Evolutionary conservation across 2,113 vertebrate genomes (phyloP).

Genomic region (Amblyornis subalaris): DNA sequence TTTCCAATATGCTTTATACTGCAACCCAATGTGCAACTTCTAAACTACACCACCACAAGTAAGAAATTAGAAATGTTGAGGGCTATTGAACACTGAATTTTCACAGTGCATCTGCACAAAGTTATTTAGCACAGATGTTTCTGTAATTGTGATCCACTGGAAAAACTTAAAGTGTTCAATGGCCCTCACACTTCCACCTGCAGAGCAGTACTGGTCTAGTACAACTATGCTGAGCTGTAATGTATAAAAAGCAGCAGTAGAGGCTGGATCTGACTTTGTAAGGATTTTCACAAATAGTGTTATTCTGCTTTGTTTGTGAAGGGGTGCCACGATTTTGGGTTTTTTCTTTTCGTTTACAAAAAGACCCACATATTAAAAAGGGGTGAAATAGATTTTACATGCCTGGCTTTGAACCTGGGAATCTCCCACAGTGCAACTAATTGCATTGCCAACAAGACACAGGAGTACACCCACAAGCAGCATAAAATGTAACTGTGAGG

Average conservation of each 20-base stretch:
- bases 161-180: slow-evolving; percentile 55
- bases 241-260: not conserved
- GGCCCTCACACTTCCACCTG: slow-evolving; percentile 38
- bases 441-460: slow-evolving; percentile 69
- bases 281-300: slow-evolving; percentile 15
- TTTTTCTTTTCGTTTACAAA: slow-evolving; percentile 50
- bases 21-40: slow-evolving; percentile 51
- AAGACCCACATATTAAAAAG: slow-evolving; percentile 58
- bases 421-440: slow-evolving; percentile 74
- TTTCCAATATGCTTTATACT: slow-evolving; percentile 57
- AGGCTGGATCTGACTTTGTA: not conserved
- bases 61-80: slow-evolving; percentile 70
- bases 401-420: slow-evolving; percentile 72
- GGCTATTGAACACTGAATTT: slow-evolving; percentile 59
- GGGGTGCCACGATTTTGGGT: not conserved
- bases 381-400: slow-evolving; percentile 63
- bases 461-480: slow-evolving; percentile 65
- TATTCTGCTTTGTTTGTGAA: slow-evolving; percentile 43
- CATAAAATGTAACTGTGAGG: slow-evolving; percentile 56
- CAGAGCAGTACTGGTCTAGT: not conserved
- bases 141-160: slow-evolving; percentile 45
- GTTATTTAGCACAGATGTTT: slow-evolving; percentile 43
- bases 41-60: slow-evolving; percentile 57
- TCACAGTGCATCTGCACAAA: slow-evolving; percentile 32
- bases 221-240: not conserved